Evolutionary conservation across 2,113 vertebrate species (phyloP).

Genomic region (Ailurus styani): DNA sequence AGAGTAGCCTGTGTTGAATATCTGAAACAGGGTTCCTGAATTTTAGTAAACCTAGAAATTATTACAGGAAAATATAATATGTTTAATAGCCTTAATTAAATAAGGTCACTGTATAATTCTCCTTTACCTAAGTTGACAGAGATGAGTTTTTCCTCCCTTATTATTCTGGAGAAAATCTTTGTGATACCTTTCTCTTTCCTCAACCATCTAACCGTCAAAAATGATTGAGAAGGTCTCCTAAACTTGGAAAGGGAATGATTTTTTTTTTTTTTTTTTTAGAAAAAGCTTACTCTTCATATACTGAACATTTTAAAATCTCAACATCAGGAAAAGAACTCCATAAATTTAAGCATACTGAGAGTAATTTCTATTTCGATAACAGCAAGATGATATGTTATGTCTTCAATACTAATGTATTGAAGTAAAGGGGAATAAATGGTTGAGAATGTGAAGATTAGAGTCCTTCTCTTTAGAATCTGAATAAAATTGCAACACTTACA

Average conservation of each 20-base stretch:
- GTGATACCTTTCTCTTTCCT: background rate
- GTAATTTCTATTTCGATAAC: background rate
- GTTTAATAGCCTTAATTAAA: background rate
- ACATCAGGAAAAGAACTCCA: background rate
- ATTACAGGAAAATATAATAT: background rate
- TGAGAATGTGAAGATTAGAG: background rate
- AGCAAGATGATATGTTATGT: background rate
- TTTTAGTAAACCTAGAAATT: background rate
- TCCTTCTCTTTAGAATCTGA: background rate
- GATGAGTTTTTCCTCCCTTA: background rate
- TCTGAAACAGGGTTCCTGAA: background rate
- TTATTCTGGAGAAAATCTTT: slow-evolving; percentile 1
- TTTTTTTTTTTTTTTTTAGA: background rate
- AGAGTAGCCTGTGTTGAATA: background rate
- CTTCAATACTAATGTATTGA: background rate
- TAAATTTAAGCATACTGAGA: background rate
- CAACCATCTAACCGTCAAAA: background rate
- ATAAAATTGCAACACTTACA: background rate
- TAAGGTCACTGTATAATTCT: background rate
- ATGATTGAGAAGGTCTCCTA: background rate
- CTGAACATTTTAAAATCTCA: background rate
- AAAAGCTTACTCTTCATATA: background rate
- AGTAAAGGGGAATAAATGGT: background rate
- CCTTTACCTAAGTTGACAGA: background rate
- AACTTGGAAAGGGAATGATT: background rate